These are phyloP conservation scores for Channa argus DNA, from an alignment of 2,113 vertebrate genomes.

Conservation along the genomic window DNA sequence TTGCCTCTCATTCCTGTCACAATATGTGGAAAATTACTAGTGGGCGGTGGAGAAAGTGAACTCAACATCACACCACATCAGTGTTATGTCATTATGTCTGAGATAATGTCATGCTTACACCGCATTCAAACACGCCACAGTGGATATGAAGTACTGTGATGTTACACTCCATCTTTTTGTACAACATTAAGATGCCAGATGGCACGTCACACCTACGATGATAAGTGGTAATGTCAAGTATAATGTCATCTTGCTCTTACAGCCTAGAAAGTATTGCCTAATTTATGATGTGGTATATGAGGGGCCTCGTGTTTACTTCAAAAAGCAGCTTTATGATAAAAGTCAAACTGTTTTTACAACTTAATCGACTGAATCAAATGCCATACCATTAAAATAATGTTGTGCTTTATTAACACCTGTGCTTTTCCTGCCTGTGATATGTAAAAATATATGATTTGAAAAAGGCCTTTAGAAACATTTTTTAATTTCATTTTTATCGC, in stretches of 20 bases:
- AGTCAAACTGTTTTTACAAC: no score
- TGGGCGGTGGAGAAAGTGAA: constrained; percentile 25
- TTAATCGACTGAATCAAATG: neutral
- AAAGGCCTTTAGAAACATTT: neutral
- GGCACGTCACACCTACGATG: constrained; percentile 31
- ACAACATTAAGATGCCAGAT: constrained; percentile 47
- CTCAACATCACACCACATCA: constrained; percentile 17
- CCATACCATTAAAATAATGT: neutral
- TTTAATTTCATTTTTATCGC: constrained; percentile 9
- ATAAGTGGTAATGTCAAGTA: constrained; percentile 22
- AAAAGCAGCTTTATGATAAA: neutral
- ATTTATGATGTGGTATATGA: constrained; percentile 18
- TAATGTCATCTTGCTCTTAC: constrained; percentile 23
- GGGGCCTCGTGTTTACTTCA: neutral
- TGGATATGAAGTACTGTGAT: constrained; percentile 15
- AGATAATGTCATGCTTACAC: constrained; percentile 45
- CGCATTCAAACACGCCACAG: constrained; percentile 18
- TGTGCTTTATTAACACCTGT: neutral
- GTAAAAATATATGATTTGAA: neutral
- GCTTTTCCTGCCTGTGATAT: neutral
- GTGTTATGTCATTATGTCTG: constrained; percentile 39
- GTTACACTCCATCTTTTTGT: constrained; percentile 14
- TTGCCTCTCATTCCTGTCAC: constrained; percentile 52
- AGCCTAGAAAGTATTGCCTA: neutral
- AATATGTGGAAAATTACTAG: constrained; percentile 19